Percentiles rank a stretch among this genome's conserved stretches.
These are phyloP conservation scores for Andrena chrysosceles DNA, from an alignment of 2,888 invertebrate genomes.

Conservation along the genomic window DNA sequence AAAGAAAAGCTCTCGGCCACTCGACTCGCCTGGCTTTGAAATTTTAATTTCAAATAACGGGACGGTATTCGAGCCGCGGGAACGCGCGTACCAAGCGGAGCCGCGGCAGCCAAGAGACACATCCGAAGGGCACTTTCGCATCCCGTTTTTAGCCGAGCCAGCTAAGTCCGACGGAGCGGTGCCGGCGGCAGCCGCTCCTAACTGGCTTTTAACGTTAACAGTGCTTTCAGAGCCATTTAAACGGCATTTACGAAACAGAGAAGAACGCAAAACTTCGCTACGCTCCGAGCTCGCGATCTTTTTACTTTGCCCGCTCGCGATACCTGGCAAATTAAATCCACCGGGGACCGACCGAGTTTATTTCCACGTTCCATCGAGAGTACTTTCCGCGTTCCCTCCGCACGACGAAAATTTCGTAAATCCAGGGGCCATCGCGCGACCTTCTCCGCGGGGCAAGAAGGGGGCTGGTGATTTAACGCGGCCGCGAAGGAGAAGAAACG, in stretches of 20 bases:
- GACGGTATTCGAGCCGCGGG: background rate
- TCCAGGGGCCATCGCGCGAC: too few species aligned
- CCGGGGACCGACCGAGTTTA: conserved; percentile 15
- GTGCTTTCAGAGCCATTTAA: conserved; percentile 65
- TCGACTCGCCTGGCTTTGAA: conserved; percentile 39
- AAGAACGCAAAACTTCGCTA: conserved; percentile 50
- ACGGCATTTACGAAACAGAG: conserved; percentile 61
- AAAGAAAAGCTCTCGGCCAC: background rate
- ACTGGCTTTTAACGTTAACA: conserved; percentile 68
- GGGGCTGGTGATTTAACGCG: background rate
- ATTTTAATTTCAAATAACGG: conserved; percentile 38
- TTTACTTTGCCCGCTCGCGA: background rate
- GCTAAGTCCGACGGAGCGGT: conserved; percentile 41
- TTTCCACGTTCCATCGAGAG: conserved; percentile 19
- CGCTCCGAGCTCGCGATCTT: conserved; percentile 33
- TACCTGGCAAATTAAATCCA: conserved; percentile 45
- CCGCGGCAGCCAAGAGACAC: conserved; percentile 11
- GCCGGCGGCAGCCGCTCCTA: conserved; percentile 43
- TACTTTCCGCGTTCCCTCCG: background rate
- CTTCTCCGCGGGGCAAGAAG: too few species aligned
- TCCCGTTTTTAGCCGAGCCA: conserved; percentile 46
- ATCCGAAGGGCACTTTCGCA: conserved; percentile 50
- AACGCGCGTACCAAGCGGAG: conserved; percentile 12
- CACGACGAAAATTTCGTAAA: background rate
- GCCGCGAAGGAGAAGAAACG: background rate